phyloP scores from a whole-genome alignment of 2,888 invertebrate species.

The Mythimna impura region DNA sequence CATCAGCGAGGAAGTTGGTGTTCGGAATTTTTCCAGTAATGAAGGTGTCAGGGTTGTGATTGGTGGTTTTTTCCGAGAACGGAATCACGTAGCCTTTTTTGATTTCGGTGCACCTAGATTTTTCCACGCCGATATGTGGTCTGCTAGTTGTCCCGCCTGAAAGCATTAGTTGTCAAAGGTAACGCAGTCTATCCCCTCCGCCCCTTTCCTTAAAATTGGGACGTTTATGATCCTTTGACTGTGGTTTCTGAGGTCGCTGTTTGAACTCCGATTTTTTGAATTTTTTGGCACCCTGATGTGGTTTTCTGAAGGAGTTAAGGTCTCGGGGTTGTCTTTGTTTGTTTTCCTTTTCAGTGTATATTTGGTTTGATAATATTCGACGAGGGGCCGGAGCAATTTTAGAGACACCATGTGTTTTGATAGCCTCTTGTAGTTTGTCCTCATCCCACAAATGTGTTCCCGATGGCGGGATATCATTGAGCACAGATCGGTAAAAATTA shows the following conservation, averaged over 20 bases:
- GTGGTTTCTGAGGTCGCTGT: too few species aligned
- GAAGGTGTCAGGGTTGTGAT: background rate
- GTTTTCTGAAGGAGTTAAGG: too few species aligned
- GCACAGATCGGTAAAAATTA: background rate
- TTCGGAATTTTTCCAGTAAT: slow-evolving; percentile 1
- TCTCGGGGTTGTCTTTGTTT: too few species aligned
- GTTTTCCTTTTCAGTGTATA: background rate
- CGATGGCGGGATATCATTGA: background rate
- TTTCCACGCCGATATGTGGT: slow-evolving; percentile 2
- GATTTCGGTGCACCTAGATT: slow-evolving; percentile 5
- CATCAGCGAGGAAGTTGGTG: background rate
- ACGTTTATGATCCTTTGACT: background rate
- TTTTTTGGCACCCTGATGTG: too few species aligned
- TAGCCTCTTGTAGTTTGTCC: background rate
- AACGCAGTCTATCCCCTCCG: background rate
- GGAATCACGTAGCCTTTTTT: slow-evolving; percentile 1
- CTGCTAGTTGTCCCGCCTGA: background rate
- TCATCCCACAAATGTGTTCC: too few species aligned
- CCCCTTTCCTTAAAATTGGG: background rate
- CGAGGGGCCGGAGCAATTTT: too few species aligned
- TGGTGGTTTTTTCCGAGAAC: slow-evolving; percentile 3
- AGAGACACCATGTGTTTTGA: too few species aligned
- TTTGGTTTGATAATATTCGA: too few species aligned
- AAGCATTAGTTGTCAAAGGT: background rate
- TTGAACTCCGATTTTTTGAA: too few species aligned